A percentile compares a stretch with the other conserved stretches of the same genome.
phyloP scores from a whole-genome alignment of 2,888 invertebrate genomes.

The Linnaemya vulpina region DNA sequence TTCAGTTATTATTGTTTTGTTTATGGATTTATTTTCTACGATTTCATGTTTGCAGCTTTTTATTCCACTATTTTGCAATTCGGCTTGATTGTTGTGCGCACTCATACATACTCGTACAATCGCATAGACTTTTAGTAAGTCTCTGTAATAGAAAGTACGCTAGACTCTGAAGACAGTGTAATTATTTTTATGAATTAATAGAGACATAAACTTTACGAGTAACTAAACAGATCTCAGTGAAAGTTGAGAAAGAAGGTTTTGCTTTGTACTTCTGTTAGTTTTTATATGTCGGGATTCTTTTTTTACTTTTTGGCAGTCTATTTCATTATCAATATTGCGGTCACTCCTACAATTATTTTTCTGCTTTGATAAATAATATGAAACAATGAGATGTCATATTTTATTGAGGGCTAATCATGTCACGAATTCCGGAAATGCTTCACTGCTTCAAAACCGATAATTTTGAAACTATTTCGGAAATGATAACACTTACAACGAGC shows the following conservation, averaged over 20 bases:
- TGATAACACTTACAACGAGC: too few species aligned
- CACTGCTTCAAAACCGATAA: too few species aligned
- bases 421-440: neutral
- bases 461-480: too few species aligned
- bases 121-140: constrained; percentile 6
- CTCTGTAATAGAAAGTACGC: constrained; percentile 40
- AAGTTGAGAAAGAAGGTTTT: constrained; percentile 31
- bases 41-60: constrained; percentile 51
- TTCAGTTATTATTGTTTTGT: constrained; percentile 19
- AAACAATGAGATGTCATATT: neutral
- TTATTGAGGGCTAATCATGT: too few species aligned
- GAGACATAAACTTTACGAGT: constrained; percentile 3
- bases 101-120: neutral
- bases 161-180: neutral
- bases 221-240: constrained; percentile 42
- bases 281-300: constrained; percentile 16
- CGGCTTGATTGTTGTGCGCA: constrained; percentile 14
- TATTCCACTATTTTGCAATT: constrained; percentile 16
- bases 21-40: constrained; percentile 36
- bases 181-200: neutral
- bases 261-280: neutral
- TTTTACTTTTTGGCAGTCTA: constrained; percentile 28
- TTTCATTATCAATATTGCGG: constrained; percentile 29
- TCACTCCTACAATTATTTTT: neutral
- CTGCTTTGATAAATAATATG: neutral